Evolutionary conservation across 2,888 invertebrate genomes (phyloP).

Genomic region (Hirtodrosophila confusa): DNA sequence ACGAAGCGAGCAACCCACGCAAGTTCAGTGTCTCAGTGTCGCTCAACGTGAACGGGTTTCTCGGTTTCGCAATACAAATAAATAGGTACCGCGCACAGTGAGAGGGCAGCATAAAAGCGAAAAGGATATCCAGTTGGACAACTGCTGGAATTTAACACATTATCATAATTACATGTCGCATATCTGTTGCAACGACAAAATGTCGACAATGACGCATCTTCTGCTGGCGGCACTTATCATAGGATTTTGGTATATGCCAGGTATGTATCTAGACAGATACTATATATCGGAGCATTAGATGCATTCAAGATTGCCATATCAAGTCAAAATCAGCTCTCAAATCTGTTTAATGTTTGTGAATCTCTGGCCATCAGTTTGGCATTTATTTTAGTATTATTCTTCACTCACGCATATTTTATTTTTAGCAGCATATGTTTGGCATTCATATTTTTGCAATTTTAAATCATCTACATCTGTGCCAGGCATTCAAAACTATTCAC

Average conservation of each 20-base stretch:
- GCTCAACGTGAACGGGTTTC: constrained; percentile 62
- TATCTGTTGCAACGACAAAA: constrained; percentile 24
- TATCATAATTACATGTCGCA: constrained; percentile 29
- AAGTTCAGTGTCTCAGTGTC: constrained; percentile 62
- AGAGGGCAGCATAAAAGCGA: constrained; percentile 6
- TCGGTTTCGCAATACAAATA: constrained; percentile 18
- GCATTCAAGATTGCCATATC: neutral
- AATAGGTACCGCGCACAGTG: neutral
- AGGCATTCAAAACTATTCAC: constrained; percentile 3
- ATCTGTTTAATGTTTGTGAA: constrained; percentile 30
- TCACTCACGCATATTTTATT: constrained; percentile 26
- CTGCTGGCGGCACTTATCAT: constrained; percentile 57
- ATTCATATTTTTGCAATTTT: constrained; percentile 31
- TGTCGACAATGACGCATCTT: constrained; percentile 55
- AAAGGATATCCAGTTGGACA: constrained; percentile 31
- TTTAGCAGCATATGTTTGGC: constrained; percentile 15
- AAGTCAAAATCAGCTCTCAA: constrained; percentile 16
- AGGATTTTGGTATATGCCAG: constrained; percentile 55
- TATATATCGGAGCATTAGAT: too few species aligned
- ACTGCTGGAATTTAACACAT: constrained; percentile 5
- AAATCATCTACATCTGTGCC: constrained; percentile 26
- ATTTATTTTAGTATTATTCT: constrained; percentile 28
- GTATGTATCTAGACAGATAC: constrained; percentile 28
- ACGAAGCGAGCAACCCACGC: constrained; percentile 57
- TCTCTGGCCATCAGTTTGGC: constrained; percentile 3